phyloP scores from a whole-genome alignment of 2,888 invertebrate species.

The Dysmachus trigonus region DNA sequence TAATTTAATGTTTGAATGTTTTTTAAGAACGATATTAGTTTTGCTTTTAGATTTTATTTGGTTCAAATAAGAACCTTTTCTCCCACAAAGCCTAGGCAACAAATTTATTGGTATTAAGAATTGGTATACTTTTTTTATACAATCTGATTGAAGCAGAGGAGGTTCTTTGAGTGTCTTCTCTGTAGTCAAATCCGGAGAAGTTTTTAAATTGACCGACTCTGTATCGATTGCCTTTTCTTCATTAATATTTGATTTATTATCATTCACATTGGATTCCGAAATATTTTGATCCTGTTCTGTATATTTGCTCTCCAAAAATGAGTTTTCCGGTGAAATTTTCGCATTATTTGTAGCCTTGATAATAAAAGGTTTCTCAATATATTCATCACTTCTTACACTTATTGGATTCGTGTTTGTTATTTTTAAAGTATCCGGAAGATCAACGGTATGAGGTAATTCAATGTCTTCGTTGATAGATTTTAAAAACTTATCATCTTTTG shows the following conservation, averaged over 20 bases:
- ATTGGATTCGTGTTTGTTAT: not conserved
- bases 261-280: not conserved
- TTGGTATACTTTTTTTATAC: constrained; percentile 64
- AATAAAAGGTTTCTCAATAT: constrained; percentile 59
- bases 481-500: not conserved
- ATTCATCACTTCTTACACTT: not conserved
- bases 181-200: constrained; percentile 21
- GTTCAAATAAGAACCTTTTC: constrained; percentile 82
- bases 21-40: constrained; percentile 77
- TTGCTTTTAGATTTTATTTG: constrained; percentile 80
- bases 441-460: constrained; percentile 60
- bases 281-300: constrained; percentile 55
- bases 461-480: constrained; percentile 52
- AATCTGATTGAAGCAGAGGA: constrained; percentile 61
- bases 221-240: not conserved
- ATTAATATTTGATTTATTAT: not conserved
- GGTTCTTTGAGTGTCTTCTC: constrained; percentile 63
- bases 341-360: constrained; percentile 61
- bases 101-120: constrained; percentile 79
- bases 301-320: constrained; percentile 61
- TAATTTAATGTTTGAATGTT: constrained; percentile 78
- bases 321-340: constrained; percentile 63
- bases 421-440: constrained; percentile 60
- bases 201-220: not conserved
- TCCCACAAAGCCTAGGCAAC: constrained; percentile 89